Base-by-base conservation (phyloP, 1,140 invertebrate genomes). In the Drosophila miranda region DNA sequence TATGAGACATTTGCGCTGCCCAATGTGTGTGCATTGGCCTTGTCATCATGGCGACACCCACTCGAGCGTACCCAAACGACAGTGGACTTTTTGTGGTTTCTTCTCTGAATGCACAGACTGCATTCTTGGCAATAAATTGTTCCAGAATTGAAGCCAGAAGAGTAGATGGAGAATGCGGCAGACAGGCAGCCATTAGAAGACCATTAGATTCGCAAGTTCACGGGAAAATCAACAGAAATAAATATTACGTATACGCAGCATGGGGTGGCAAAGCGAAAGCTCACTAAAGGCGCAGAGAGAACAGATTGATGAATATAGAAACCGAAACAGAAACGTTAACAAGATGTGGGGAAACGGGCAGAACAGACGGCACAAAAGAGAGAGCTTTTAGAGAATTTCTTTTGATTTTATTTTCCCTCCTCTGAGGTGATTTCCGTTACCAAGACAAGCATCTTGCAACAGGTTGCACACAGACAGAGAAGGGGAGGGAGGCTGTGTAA, bases 181-280 rank as follows among this genome's bases (percentile, higher is more conserved):
- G 57, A n/a, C 41, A 34, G n/a, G 13, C 49, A 51, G 23, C 23
- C 23, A 26, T 26, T 26, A 26, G 23, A 26, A 5, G 23, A 26
- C 23, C 23, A 26, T 26, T 26, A 26, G 23, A 26, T 5, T 61
- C 23, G 23, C 58, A 72, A 71, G 57, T 61, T 70, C 53, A 69
- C 42, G 44, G 6, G 57, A 45, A 16, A 50, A 52, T n/a, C 42
- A 48, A 52, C 23, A 70, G 50, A 60, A 45, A 71, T 14, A 57
- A 75, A 76, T 69, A 86, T 86, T 84, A 77, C 81, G 81, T 84
- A 86, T 86, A 86, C 81, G 80, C 60, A 60, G 57, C 58, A 54
- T n/a, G 21, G 11, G 66, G 34, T 57, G 30, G 49, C 11, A 50
- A 58, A 73, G 26, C 28, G 8, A 66, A 80, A 84, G 72, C 76